Evolutionary conservation across 1,140 invertebrate genomes (phyloP), one percentile per base, ranked within the genome.

Genomic region (Pentalonia nigronervosa): DNA sequence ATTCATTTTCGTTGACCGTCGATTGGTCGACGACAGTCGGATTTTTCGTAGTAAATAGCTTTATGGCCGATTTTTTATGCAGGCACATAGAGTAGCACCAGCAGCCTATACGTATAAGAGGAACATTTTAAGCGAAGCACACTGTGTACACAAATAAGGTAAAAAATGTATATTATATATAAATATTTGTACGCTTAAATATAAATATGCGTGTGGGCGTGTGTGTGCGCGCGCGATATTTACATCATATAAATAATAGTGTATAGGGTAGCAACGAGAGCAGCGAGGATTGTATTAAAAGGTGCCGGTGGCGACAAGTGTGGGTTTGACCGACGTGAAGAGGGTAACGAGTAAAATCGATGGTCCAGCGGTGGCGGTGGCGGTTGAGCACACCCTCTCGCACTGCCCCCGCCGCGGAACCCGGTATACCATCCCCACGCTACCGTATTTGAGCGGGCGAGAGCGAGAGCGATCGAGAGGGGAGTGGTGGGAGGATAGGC

Each of bases 311-410:
- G 91, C 91, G 91, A 93, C 91, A 93, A 93, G 91, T 93, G 91
- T 93, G 91, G 91, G 91, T 93, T 93, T 93, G 91, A 93, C 91
- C 91, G 91, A 93, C 91, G 48, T 93, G 81, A 93, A 93, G 91
- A 93, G 91, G 91, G 91, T 93, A 93, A 93, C 91, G 91, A 93
- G 91, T 93, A 93, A 93, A 93, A 93, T 93, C 91, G 91, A 93
- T 93, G 91, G 91, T 93, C 91, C 91, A 50, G 91, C 50, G 48
- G 81, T 56, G 81, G 76, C 60, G 90, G 91, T 81, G 47, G 81
- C 14, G 81, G 60, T 76, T 47, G 87, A 88, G 87, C 60, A 76
- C 60, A 21, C 23, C 87, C 87, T 25, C n/a, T 89, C 36, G 21
- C 48, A 9, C 45, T 30, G 47, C 87, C 45, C 23, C 34, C 34